phyloP scores from a whole-genome alignment of 2,113 vertebrate genomes.

The Otocyon megalotis region DNA sequence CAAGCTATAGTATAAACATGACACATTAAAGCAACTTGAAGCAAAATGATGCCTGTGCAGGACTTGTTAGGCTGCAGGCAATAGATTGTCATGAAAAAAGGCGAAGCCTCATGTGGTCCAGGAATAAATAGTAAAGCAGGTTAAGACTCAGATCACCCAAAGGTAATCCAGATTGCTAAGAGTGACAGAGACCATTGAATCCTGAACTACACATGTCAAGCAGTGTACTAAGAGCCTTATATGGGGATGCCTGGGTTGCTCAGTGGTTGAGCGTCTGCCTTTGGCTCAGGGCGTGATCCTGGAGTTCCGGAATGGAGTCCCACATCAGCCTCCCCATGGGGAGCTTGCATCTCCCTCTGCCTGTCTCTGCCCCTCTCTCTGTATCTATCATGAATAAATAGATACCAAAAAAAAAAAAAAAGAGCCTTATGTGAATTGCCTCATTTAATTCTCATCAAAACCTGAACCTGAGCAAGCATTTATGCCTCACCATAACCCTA shows the following conservation, averaged over 20 bases:
- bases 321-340: too few relatives aligned
- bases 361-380: too few relatives aligned
- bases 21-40: not conserved
- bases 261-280: too few relatives aligned
- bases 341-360: too few relatives aligned
- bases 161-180: not conserved
- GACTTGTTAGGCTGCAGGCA: not conserved
- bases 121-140: not conserved
- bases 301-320: too few relatives aligned
- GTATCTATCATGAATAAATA: too few relatives aligned
- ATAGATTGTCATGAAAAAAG: not conserved
- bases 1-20: constrained; percentile 88
- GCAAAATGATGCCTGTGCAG: not conserved
- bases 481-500: not conserved
- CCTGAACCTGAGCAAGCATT: not conserved
- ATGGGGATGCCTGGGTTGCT: not conserved
- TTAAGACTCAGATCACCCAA: not conserved
- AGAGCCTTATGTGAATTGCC: not conserved
- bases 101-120: not conserved
- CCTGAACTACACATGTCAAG: not conserved
- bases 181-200: not conserved
- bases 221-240: not conserved
- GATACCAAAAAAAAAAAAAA: not conserved
- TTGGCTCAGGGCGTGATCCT: too few relatives aligned
- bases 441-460: not conserved